Evolutionary conservation across 2,888 invertebrate species (phyloP), one percentile per base, ranked within the genome.

Genomic region (Drosophila meridionalis): DNA sequence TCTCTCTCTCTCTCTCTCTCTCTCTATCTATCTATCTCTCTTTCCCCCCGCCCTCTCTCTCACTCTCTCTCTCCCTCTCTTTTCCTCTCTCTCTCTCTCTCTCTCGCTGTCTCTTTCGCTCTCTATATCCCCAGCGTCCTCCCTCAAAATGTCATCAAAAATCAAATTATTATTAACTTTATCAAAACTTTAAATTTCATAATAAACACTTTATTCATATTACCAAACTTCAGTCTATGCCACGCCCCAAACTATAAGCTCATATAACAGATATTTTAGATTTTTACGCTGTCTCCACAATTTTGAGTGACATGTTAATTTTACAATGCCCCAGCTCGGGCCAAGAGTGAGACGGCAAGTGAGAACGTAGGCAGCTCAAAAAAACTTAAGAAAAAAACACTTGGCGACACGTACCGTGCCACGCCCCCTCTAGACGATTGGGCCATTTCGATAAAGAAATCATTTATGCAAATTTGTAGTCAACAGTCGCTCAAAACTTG

Each of bases 401-500:
- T 50, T 56, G 58, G 52, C 57, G 64, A 74, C 71, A 85, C 79
- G 82, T 82, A 84, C 69, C 62, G 64, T 55, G 60, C 73, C 82
- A 89, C 86, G 87, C 86, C 85, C 72, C 72, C 78, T 67, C 55
- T 61, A 83, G 78, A 65, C 76, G 76, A 87, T 87, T 87, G 82
- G 87, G 72, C 66, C 68, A 69, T 67, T 43, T 69, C 82, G 83
- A 89, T 90, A 82, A 78, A 90, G 90, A 88, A 88, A 89, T 90
- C 90, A 89, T 83, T 88, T 88, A 89, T 89, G 90, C 82, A 80
- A 89, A 89, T 90, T 48, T 75, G 50, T 38, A 12, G 53, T 65
- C 65, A 73, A 79, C 83, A 83, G 77, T 75, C 78, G 66, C 56
- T 81, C 12, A 56, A 60, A 69, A 68, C 50, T 62, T 53, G 70